Evolutionary conservation across 2,113 vertebrate genomes (phyloP).

Genomic region (Chrysochloris asiatica): DNA sequence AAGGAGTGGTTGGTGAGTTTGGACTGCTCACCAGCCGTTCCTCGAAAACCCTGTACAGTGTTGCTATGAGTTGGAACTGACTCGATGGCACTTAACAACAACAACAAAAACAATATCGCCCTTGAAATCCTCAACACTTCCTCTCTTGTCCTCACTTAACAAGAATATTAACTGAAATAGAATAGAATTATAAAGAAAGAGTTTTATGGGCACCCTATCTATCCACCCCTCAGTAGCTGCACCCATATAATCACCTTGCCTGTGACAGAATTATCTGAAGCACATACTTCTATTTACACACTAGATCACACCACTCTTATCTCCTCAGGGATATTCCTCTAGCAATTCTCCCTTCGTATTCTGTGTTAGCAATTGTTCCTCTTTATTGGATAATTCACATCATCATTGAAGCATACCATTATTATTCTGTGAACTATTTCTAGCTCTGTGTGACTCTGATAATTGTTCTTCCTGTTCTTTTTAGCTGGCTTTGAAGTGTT

Average conservation of each 20-base stretch:
- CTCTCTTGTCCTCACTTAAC: background rate
- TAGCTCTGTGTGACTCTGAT: background rate
- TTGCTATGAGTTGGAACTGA: too few species aligned
- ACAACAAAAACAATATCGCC: too few species aligned
- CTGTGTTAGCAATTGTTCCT: background rate
- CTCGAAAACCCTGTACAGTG: too few species aligned
- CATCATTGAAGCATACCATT: background rate
- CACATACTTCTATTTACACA: rapidly evolving
- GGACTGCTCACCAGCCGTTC: too few species aligned
- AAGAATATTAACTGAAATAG: background rate
- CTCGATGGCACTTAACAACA: too few species aligned
- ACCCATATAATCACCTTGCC: background rate
- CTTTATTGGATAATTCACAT: background rate
- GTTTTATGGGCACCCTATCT: rapidly evolving
- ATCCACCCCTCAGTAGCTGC: too few species aligned
- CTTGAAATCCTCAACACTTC: background rate
- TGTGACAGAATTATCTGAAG: background rate
- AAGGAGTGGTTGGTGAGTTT: too few species aligned
- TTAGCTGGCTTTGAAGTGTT: background rate
- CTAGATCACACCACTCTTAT: too few species aligned
- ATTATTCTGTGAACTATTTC: background rate
- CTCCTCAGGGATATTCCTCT: background rate
- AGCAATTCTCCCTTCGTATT: background rate
- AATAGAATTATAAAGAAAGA: background rate
- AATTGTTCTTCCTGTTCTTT: background rate